Percentiles rank a stretch among this genome's conserved stretches.
phyloP scores from a whole-genome alignment of 2,888 invertebrate species.

The Noctua comes region DNA sequence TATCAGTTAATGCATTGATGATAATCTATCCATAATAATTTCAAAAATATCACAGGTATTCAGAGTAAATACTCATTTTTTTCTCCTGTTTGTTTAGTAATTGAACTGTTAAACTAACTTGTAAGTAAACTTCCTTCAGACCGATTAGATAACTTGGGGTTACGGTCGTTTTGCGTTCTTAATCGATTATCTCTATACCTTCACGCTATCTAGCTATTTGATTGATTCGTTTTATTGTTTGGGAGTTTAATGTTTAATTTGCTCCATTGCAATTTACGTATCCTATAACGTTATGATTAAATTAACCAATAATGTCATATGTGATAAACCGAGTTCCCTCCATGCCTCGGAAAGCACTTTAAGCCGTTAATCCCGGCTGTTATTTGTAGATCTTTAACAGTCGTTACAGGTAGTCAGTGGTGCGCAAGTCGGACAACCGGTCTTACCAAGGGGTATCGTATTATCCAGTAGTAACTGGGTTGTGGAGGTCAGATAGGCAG shows the following conservation, averaged over 20 bases:
- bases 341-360: not conserved
- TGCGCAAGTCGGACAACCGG: too few relatives aligned
- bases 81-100: conserved; percentile 27
- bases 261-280: not conserved
- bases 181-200: conserved; percentile 30
- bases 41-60: not conserved
- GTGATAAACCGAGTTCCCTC: too few relatives aligned
- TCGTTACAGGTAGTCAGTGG: not conserved
- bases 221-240: conserved; percentile 47
- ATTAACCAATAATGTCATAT: too few relatives aligned
- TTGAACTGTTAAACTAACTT: conserved; percentile 11
- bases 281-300: not conserved
- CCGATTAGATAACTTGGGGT: conserved; percentile 23
- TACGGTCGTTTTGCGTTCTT: conserved; percentile 16
- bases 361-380: not conserved
- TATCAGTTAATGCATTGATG: conserved; percentile 36
- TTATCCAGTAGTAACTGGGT: too few relatives aligned
- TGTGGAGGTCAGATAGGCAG: too few relatives aligned
- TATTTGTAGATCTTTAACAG: not conserved
- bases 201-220: conserved; percentile 24
- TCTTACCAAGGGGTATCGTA: too few relatives aligned
- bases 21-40: not conserved
- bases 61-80: not conserved
- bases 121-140: conserved; percentile 45
- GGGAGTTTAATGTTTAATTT: conserved; percentile 9